Conservation (phyloP, 1,140 invertebrate genomes). For the Rhopalosiphum padi region DNA sequence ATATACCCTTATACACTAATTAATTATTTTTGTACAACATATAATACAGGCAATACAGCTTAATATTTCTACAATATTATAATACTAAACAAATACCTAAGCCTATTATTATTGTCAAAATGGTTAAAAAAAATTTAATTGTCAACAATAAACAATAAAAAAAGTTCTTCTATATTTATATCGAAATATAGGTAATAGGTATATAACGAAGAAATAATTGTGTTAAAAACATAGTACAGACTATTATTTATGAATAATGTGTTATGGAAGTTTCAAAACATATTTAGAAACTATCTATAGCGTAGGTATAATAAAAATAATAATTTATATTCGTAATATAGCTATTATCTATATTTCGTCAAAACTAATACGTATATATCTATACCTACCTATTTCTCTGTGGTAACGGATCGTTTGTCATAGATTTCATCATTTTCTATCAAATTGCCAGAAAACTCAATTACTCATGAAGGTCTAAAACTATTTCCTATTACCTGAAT, state of each 20-base stretch:
- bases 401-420: conserved; percentile 44
- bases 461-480: conserved; percentile 31
- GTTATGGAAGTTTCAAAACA: not conserved
- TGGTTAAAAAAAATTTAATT: not conserved
- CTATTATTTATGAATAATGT: not conserved
- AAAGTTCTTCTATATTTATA: not conserved
- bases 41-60: not conserved
- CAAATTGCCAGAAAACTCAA: conserved; percentile 35
- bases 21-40: not conserved
- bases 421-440: conserved; percentile 44
- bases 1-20: not conserved
- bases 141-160: not conserved
- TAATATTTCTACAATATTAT: too few species aligned
- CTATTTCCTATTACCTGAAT: not conserved
- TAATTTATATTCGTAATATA: conserved; percentile 38
- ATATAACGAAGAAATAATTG: not conserved
- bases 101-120: not conserved
- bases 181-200: not conserved
- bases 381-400: not conserved
- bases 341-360: conserved; percentile 43
- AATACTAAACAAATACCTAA: too few species aligned
- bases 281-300: conserved; percentile 1
- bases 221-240: not conserved
- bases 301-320: not conserved
- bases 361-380: not conserved